Evolutionary conservation across 1,140 invertebrate species (phyloP), one percentile per base, ranked within the genome.

Genomic region (Harpegnathos saltator): DNA sequence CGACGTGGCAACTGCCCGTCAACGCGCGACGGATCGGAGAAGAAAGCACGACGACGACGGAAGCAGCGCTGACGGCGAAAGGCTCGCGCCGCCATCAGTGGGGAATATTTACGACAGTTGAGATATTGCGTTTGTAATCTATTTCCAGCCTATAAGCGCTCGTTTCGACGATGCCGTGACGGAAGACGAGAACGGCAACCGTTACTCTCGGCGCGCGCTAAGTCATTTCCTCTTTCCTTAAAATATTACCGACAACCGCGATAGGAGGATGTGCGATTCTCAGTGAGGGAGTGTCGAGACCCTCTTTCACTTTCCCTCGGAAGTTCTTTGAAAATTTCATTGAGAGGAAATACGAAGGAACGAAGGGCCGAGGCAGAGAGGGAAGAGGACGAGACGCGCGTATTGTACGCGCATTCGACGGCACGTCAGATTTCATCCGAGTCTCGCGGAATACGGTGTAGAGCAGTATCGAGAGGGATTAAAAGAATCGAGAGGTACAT

Each of bases 121-220:
- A 91, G 88, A 89, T 90, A 90, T 91, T 85, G 82, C 88, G 65
- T 86, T 89, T 88, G 74, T 88, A 83, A 86, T 88, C 82, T 91
- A 91, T 89, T 90, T 87, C 74, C 44, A 88, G 59, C 61, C 50
- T 68, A 73, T 71, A 33, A 54, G 26, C 52, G 83, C 24, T 0
- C 63, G 61, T 77, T 82, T 83, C 63, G 44, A 71, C 71, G 58
- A 12, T 24, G 56, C 22, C 5, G 12, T 29, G 59, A 82, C 33
- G 59, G 33, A 9, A 75, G 50, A 71, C 22, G 68, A 52, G 44
- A 52, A 71, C 22, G 56, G 54, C 58, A 48, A 82, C 63, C 62
- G 19, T 72, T 62, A 52, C 73, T 75, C 38, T 69, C 58, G 44
- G 7, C 83, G 38, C 22, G 38, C 72, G 74, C 80, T 74, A 72